Evolutionary conservation across 2,797 vertebrate species (phyloP).

Genomic region (Gadopsis bispinosus): DNA sequence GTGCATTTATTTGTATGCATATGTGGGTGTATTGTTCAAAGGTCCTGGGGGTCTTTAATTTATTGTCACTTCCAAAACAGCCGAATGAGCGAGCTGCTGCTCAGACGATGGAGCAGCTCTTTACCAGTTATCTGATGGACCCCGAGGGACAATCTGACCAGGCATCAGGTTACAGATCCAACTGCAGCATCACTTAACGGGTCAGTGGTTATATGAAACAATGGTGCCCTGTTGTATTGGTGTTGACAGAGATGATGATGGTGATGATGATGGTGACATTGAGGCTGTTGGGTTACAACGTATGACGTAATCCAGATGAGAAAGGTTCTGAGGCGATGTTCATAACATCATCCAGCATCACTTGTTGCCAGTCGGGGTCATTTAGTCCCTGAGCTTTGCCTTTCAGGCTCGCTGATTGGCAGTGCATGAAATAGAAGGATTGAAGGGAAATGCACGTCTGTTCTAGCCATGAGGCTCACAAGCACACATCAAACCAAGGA

Average conservation of each 20-base stretch:
- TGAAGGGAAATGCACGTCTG: too few relatives aligned
- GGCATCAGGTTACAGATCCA: conserved; percentile 11
- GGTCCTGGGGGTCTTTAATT: conserved; percentile 40
- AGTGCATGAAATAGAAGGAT: too few relatives aligned
- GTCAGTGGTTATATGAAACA: background rate
- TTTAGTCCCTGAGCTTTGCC: background rate
- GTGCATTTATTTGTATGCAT: conserved; percentile 28
- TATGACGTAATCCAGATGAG: too few relatives aligned
- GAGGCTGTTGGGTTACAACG: background rate
- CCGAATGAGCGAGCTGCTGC: conserved; percentile 1
- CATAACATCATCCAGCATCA: background rate
- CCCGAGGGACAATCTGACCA: conserved; percentile 23
- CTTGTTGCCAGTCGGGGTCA: background rate
- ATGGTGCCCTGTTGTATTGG: background rate
- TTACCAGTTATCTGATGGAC: conserved; percentile 8
- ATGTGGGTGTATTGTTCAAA: conserved; percentile 20
- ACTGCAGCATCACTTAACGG: background rate
- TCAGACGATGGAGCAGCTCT: conserved; percentile 39
- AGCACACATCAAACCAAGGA: too few relatives aligned
- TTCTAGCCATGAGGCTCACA: too few relatives aligned
- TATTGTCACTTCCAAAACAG: conserved; percentile 19
- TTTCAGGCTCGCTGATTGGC: background rate
- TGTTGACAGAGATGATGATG: conserved; percentile 8
- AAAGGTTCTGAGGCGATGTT: background rate
- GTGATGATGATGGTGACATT: background rate